Base-by-base conservation (phyloP, 2,797 vertebrate species). In the Apogon talboti region DNA sequence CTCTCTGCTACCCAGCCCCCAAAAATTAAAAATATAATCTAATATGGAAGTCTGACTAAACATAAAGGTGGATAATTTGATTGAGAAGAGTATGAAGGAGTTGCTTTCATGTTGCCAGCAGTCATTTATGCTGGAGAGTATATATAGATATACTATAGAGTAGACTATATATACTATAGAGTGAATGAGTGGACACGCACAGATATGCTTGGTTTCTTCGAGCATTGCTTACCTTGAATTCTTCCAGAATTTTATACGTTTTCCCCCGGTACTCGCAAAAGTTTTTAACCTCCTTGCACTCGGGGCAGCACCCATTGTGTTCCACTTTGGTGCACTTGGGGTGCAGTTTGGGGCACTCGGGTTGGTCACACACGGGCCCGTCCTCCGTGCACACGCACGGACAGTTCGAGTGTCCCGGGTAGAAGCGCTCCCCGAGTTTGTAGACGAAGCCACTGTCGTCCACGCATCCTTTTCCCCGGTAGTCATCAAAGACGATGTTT, bases 291-390 rank as follows among this genome's bases (percentile, higher is more conserved):
- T 99, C 98, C 87, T 99, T 99, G 94, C 98, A 99, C 86, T 99
- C 98, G 0, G 98, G 97, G 87, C 98, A 99, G 90, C 98, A 99
- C 85, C 98, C 98, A 76, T 99, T 99, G 91, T 99, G 96, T 87
- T 99, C 97, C 92, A 99, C 97, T 93, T 99, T 99, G 84, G 97
- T 98, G 93, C 98, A 99, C 92, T 99, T 99, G 47, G 98, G 97
- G 92, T 98, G 98, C 86, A 99, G 97, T 93, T 96, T 96, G 40
- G 98, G 98, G 85, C 98, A 99, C 92, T 98, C 97, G 7, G 98
- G 98, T 76, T 99, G 97, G 87, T 99, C 98, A 3, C 98, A 99
- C 87, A 99, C 95, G 13, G 98, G 98, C 86, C 98, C 98, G 90
- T 99, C 98, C 94, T 98, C 96, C 56, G 98, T 98, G 94, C 98